phyloP scores from a whole-genome alignment of 2,113 vertebrate species.

The Engystomops pustulosus region DNA sequence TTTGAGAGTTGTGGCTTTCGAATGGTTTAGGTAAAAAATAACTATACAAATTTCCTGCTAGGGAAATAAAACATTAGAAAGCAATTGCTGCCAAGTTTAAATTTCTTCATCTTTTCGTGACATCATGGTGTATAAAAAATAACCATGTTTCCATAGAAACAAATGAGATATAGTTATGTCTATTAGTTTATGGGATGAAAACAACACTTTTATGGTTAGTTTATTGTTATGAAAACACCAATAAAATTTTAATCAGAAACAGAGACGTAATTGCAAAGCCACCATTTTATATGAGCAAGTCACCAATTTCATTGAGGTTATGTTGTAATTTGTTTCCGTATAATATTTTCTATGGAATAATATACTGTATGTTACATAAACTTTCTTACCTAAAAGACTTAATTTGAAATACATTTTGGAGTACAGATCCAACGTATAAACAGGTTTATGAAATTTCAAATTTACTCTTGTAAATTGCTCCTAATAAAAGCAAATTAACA shows the following conservation, averaged over 20 bases:
- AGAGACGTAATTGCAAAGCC: constrained; percentile 26
- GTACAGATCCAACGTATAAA: not conserved
- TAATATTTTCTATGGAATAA: not conserved
- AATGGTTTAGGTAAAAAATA: no score
- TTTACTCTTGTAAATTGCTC: not conserved
- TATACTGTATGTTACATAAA: not conserved
- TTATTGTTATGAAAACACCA: constrained; percentile 37
- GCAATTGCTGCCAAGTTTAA: not conserved
- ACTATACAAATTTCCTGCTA: not conserved
- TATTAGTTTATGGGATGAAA: constrained; percentile 1
- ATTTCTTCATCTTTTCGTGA: not conserved
- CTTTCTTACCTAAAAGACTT: not conserved
- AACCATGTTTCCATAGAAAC: constrained; percentile 6
- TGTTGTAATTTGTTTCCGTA: not conserved
- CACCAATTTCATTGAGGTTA: not conserved
- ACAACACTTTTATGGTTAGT: constrained; percentile 26
- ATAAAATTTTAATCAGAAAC: constrained; percentile 8
- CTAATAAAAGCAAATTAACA: not conserved
- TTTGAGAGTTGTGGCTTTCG: no score
- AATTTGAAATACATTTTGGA: not conserved
- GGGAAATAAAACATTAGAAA: not conserved
- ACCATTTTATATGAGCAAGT: not conserved
- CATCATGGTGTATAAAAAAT: constrained; percentile 16
- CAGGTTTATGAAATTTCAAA: not conserved
- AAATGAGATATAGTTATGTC: not conserved